Evolutionary conservation across 1,140 invertebrate genomes (phyloP).

Genomic region (Bombus haemorrhoidalis): DNA sequence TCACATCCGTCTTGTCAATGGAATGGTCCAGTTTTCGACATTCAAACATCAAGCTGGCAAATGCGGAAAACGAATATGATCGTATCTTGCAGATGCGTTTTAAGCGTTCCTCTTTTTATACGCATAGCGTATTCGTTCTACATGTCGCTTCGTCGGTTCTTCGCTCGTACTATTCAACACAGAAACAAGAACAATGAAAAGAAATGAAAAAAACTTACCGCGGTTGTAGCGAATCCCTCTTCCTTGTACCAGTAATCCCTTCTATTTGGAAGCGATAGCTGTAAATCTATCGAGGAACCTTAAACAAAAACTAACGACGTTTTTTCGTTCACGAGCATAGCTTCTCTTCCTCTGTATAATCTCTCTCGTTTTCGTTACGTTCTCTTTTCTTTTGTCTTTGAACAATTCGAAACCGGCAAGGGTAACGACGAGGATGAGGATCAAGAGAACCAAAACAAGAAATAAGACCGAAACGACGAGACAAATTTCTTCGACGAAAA

Average conservation of each 20-base stretch:
- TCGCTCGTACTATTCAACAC: not conserved
- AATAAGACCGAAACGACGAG: too few species aligned
- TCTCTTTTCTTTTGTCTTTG: not conserved
- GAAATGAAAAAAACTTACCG: constrained; percentile 42
- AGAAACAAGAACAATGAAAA: not conserved
- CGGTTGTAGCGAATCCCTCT: constrained; percentile 11
- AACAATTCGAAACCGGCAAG: not conserved
- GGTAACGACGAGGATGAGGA: not conserved
- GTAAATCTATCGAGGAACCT: constrained; percentile 12
- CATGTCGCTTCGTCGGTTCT: not conserved
- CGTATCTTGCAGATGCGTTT: not conserved
- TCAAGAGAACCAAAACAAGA: too few species aligned
- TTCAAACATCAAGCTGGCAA: not conserved
- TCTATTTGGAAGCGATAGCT: not conserved
- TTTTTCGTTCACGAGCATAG: constrained; percentile 51
- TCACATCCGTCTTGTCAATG: not conserved
- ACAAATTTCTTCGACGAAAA: not conserved
- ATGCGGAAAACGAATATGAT: not conserved
- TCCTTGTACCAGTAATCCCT: not conserved
- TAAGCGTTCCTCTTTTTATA: not conserved
- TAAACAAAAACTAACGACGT: constrained; percentile 35
- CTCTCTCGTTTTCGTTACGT: not conserved
- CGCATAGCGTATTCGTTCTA: not conserved
- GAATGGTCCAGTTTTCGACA: not conserved
- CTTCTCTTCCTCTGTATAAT: constrained; percentile 16